These are phyloP conservation scores for Triops longicaudatus DNA, from an alignment of 1,140 invertebrate species.

Conservation along the genomic window DNA sequence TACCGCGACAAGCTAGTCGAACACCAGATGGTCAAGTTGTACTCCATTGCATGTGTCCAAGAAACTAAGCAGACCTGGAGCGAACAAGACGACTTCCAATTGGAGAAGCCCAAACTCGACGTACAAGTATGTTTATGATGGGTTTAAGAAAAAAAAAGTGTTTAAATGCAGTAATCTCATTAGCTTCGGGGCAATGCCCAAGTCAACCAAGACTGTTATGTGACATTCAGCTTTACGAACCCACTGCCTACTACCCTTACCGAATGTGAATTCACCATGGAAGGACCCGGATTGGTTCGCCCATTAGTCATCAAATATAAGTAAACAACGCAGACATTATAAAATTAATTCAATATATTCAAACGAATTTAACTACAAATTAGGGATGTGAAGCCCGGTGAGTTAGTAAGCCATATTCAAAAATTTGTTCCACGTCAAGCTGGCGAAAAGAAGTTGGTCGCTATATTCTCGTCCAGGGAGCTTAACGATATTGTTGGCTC, in stretches of 20 bases:
- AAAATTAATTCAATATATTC: neutral
- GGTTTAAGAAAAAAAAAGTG: too few species aligned
- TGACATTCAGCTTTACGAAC: conserved; percentile 57
- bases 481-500: conserved; percentile 35
- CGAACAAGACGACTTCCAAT: conserved; percentile 63
- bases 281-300: conserved; percentile 54
- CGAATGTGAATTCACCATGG: conserved; percentile 55
- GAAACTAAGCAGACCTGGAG: conserved; percentile 66
- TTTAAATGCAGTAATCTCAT: neutral
- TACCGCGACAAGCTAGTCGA: conserved; percentile 64
- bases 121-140: conserved; percentile 38
- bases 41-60: conserved; percentile 55
- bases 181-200: neutral
- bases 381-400: conserved; percentile 35
- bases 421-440: conserved; percentile 33
- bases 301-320: conserved; percentile 48
- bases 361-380: neutral
- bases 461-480: conserved; percentile 36
- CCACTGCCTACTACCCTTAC: conserved; percentile 53
- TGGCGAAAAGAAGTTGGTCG: conserved; percentile 36
- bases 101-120: conserved; percentile 57
- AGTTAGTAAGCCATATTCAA: conserved; percentile 33
- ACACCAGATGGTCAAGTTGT: conserved; percentile 63
- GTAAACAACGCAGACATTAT: conserved; percentile 29
- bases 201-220: conserved; percentile 33